Evolutionary conservation across 2,113 vertebrate species (phyloP).

Genomic region (Hassar affinis): DNA sequence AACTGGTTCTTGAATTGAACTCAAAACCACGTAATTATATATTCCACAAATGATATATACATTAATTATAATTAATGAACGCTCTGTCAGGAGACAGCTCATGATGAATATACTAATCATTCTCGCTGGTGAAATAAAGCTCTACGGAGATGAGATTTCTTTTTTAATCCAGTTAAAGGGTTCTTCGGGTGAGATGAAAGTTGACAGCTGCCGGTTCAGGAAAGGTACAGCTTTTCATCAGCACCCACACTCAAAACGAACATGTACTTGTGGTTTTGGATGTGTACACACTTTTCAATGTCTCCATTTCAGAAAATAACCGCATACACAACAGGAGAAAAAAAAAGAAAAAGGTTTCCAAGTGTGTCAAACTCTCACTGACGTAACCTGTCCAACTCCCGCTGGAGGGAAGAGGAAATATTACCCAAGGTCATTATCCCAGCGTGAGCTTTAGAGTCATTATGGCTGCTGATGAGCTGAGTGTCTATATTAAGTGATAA

Average conservation of each 20-base stretch:
- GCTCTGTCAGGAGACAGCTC: neutral
- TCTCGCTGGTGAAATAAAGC: neutral
- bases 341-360: neutral
- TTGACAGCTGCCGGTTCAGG: neutral
- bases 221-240: neutral
- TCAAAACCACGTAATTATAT: neutral
- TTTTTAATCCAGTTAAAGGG: neutral
- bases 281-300: neutral
- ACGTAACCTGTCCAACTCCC: neutral
- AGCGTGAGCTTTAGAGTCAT: slow-evolving; percentile 10
- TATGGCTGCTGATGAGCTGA: slow-evolving; percentile 35
- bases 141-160: neutral
- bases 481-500: slow-evolving; percentile 43
- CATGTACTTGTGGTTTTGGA: neutral
- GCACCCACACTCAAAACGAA: neutral
- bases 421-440: slow-evolving; percentile 42
- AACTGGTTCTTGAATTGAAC: too few relatives aligned
- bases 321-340: neutral
- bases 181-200: neutral
- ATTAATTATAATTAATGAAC: neutral
- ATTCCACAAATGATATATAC: neutral
- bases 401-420: neutral
- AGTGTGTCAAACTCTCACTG: neutral
- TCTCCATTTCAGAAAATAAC: neutral
- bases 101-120: neutral